These are phyloP conservation scores for Arvicanthis niloticus DNA, from an alignment of 2,113 vertebrate species.

Conservation along the genomic window DNA sequence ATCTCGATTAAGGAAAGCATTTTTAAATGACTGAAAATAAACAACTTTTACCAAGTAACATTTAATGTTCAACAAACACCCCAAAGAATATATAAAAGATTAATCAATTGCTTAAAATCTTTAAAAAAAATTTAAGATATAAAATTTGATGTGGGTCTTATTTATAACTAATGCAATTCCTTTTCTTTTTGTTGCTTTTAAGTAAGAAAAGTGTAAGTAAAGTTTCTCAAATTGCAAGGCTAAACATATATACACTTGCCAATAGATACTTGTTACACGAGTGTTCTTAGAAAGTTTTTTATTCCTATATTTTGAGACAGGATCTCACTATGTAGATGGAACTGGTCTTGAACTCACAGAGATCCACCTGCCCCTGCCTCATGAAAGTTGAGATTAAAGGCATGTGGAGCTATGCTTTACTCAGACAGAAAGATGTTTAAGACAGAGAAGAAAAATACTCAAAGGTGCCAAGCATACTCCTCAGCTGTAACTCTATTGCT, in stretches of 20 bases:
- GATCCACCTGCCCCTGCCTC: neutral
- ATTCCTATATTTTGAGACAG: neutral
- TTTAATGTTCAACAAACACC: neutral
- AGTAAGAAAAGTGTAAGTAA: neutral
- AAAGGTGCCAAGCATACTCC: neutral
- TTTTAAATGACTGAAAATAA: neutral
- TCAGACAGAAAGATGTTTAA: neutral
- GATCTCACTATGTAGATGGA: neutral
- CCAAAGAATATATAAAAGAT: slow-evolving; percentile 41
- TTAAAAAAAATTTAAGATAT: neutral
- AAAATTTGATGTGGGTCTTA: neutral
- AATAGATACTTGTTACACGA: neutral
- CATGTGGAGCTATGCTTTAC: neutral
- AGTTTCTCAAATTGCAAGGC: neutral
- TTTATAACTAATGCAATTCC: neutral
- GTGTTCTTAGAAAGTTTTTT: neutral
- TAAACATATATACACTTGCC: neutral
- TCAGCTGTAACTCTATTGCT: neutral
- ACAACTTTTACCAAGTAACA: neutral
- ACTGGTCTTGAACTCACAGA: neutral
- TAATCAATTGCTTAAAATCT: neutral
- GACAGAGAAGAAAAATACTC: neutral
- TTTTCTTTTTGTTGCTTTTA: neutral
- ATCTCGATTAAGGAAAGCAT: slow-evolving; percentile 9
- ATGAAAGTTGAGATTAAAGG: neutral